Evolutionary conservation across 2,888 invertebrate genomes (phyloP), one percentile per base, ranked within the genome.

Genomic region (Mythimna albipuncta): DNA sequence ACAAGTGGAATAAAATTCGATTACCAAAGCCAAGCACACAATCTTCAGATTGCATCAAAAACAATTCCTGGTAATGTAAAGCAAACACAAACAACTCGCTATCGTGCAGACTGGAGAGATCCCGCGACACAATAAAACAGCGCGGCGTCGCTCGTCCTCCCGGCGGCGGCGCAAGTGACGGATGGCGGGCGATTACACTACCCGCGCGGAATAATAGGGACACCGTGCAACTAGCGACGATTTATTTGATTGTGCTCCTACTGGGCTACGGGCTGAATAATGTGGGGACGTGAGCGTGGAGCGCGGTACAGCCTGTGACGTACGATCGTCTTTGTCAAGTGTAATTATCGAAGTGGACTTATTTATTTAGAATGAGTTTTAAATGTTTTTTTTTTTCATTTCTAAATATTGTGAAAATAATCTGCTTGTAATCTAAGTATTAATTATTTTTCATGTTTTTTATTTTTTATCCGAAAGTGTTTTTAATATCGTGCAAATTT

Each of bases 221-320:
- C 64, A 77, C 65, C 69, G 73, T 47, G 54, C 57, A 61, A 69
- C 69, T 44, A 69, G 76, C 47, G 32, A 62, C 72, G 54, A 82
- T 82, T 79, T 82, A 71, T 80, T 71, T 71, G 73, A 76, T 75
- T 68, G 66, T 26, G 52, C 66, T 55, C 21, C 66, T 57, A 32
- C 47, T 63, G 52, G 54, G 52, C 66, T 70, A 38, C 61, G 57
- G 41, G 47, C 64, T 58, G 77, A 65, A 64, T 72, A 55, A 69
- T 72, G 58, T 32, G 13, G 35, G 38, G 44, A 41, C 44, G 19
- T 55, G 61, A 57, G 55, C 38, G 50, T 26, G 64, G 54, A 64
- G 79, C 21, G 41, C 21, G 41, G 5, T 7, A n/a, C 57, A 44
- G 66, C 26, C 55, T 32, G 57, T 67, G 47, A 70, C 41, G n/a